These are phyloP conservation scores for Riparia riparia DNA, from an alignment of 2,113 vertebrate genomes.

Conservation along the genomic window DNA sequence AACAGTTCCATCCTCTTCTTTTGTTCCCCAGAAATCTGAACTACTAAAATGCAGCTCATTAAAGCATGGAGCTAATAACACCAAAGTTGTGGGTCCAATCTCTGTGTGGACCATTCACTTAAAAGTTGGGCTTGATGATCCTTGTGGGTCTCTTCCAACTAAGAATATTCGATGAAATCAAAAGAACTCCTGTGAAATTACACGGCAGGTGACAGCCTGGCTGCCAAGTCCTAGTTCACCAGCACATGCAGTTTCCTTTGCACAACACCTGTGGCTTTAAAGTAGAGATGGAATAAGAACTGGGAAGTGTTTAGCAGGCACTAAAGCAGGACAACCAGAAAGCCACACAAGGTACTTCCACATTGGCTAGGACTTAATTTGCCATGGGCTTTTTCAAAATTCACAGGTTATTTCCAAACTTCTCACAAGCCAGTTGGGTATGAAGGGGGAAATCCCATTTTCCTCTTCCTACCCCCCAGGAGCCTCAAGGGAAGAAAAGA, in stretches of 20 bases:
- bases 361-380: background rate
- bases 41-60: background rate
- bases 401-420: background rate
- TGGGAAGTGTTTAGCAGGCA: background rate
- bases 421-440: background rate
- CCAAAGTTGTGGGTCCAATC: background rate
- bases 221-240: background rate
- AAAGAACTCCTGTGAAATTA: background rate
- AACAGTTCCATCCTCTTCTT: background rate
- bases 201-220: background rate
- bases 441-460: background rate
- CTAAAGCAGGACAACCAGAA: background rate
- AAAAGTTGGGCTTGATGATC: fast-evolving
- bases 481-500: background rate
- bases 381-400: background rate
- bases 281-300: background rate
- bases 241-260: background rate
- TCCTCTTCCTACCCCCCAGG: background rate
- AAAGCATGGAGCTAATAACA: background rate
- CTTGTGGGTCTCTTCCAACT: background rate
- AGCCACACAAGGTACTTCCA: background rate
- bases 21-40: background rate
- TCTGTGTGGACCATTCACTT: no score
- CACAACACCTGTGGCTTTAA: background rate
- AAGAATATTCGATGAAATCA: background rate